phyloP scores from a whole-genome alignment of 2,113 vertebrate genomes.

The Oostethus manadensis region DNA sequence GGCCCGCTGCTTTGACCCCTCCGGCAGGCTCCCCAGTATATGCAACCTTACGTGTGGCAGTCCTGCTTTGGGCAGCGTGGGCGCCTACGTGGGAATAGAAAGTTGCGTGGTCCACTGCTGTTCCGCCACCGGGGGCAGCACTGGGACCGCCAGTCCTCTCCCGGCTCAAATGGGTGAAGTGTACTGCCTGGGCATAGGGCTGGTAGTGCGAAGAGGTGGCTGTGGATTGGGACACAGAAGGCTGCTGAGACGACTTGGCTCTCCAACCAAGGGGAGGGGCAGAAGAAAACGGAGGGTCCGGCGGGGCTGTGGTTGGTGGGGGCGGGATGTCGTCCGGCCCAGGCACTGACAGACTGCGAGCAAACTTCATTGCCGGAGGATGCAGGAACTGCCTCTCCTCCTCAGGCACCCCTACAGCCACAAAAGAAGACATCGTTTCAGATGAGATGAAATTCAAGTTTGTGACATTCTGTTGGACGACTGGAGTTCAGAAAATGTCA shows the following conservation, averaged over 20 bases:
- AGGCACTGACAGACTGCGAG: conserved; percentile 86
- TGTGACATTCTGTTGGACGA: not conserved
- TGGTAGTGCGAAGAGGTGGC: conserved; percentile 75
- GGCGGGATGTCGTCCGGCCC: conserved; percentile 89
- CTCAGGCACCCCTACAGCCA: conserved; percentile 75
- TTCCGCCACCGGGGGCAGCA: conserved; percentile 20
- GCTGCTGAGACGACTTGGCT: conserved; percentile 71
- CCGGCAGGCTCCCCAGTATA: conserved; percentile 65
- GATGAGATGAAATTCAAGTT: not conserved
- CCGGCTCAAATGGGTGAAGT: conserved; percentile 61
- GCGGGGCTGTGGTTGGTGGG: conserved; percentile 87
- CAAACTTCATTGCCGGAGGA: conserved; percentile 84
- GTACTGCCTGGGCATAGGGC: conserved; percentile 66
- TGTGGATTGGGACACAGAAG: conserved; percentile 70
- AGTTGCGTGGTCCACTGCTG: conserved; percentile 48
- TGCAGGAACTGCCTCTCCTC: conserved; percentile 84
- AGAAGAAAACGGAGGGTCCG: conserved; percentile 84
- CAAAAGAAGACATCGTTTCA: conserved; percentile 4
- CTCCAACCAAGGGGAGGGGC: conserved; percentile 76
- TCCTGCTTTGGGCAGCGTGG: conserved; percentile 66
- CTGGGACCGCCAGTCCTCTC: conserved; percentile 60
- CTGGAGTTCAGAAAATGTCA: no score
- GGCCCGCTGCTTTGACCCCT: conserved; percentile 59
- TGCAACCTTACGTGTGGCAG: conserved; percentile 70
- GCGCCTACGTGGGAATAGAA: conserved; percentile 64